Percentiles rank a stretch among this genome's conserved stretches.
Evolutionary conservation across 1,140 invertebrate genomes (phyloP).

Genomic region (Cotesia vestalis): DNA sequence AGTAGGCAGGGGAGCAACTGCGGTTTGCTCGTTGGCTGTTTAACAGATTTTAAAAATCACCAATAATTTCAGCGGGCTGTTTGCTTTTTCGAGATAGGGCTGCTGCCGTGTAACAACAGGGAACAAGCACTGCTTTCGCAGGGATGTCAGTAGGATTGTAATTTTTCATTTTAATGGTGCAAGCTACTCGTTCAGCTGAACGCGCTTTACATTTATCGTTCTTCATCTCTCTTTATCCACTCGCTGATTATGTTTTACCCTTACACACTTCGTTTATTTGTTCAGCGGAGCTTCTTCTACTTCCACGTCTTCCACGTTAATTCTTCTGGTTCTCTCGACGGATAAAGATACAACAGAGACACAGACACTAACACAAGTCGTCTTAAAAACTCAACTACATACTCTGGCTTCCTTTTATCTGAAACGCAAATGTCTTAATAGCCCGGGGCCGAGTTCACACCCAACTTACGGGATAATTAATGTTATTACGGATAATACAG

Average conservation of each 20-base stretch:
- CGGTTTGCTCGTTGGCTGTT: constrained; percentile 60
- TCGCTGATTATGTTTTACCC: background rate
- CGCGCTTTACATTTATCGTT: constrained; percentile 25
- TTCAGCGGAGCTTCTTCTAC: constrained; percentile 46
- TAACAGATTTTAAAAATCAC: constrained; percentile 67
- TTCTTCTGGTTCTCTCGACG: constrained; percentile 13
- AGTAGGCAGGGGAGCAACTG: constrained; percentile 44
- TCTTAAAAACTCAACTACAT: constrained; percentile 35
- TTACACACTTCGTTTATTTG: constrained; percentile 50
- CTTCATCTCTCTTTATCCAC: background rate
- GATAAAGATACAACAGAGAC: background rate
- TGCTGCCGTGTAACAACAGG: constrained; percentile 45
- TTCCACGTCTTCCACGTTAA: constrained; percentile 9
- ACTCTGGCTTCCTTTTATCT: constrained; percentile 57
- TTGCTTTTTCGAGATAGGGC: constrained; percentile 41
- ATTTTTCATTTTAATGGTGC: constrained; percentile 69
- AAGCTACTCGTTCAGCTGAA: constrained; percentile 38
- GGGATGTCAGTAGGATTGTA: constrained; percentile 54
- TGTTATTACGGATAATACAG: too few species aligned
- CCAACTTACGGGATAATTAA: too few species aligned
- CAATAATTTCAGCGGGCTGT: constrained; percentile 53
- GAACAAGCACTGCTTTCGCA: constrained; percentile 42
- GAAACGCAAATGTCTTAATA: constrained; percentile 63
- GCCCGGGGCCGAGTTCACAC: constrained; percentile 36
- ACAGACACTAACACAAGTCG: background rate